Percentiles rank a stretch among this genome's conserved stretches.
Evolutionary conservation across 1,140 invertebrate species (phyloP).

Genomic region (Whitmania pigra): DNA sequence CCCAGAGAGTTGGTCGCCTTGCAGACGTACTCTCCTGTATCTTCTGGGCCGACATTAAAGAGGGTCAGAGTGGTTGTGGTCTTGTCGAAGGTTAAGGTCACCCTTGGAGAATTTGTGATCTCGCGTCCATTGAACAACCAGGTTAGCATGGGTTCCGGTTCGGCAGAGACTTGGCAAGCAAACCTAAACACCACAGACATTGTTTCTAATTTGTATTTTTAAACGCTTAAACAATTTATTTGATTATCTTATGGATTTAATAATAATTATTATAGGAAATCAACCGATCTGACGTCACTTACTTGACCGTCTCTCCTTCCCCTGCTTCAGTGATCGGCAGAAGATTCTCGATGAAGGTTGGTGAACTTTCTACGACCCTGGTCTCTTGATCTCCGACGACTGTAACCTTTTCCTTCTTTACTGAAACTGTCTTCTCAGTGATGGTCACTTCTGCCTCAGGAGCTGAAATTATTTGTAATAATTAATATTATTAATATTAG

Average conservation of each 20-base stretch:
- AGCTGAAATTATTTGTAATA: constrained; percentile 16
- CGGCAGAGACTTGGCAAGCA: constrained; percentile 33
- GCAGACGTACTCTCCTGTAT: constrained; percentile 83
- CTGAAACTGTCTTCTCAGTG: constrained; percentile 27
- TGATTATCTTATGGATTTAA: background rate
- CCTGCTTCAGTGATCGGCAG: constrained; percentile 30
- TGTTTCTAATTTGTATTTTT: background rate
- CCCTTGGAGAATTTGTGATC: constrained; percentile 39
- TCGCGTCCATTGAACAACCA: constrained; percentile 36
- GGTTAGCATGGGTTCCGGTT: constrained; percentile 35
- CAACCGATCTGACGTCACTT: constrained; percentile 16
- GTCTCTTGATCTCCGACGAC: constrained; percentile 32
- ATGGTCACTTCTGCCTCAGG: constrained; percentile 25
- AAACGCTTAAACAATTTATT: background rate
- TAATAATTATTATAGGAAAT: background rate
- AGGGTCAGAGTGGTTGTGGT: constrained; percentile 52
- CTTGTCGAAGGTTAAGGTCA: constrained; percentile 49
- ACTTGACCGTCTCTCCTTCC: constrained; percentile 37
- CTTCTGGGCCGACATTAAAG: constrained; percentile 57
- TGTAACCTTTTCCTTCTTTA: constrained; percentile 27
- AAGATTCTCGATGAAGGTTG: constrained; percentile 34
- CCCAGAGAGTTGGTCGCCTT: constrained; percentile 79
- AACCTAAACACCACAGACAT: constrained; percentile 27
- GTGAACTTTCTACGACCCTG: constrained; percentile 33
- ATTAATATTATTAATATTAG: background rate